phyloP scores from a whole-genome alignment of 1,140 invertebrate genomes.

The Eubasilissa regina region DNA sequence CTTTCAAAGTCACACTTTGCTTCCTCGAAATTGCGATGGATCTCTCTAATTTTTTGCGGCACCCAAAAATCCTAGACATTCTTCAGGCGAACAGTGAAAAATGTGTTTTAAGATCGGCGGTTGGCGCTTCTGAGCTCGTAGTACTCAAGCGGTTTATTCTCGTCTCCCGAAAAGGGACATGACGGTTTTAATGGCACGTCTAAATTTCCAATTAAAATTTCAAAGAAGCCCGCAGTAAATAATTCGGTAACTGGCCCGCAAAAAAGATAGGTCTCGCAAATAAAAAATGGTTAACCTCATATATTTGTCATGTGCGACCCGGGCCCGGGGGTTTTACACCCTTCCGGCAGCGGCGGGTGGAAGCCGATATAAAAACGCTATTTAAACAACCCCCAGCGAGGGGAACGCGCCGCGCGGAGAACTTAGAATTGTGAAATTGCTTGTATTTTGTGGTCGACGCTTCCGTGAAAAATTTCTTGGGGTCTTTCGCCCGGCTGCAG shows the following conservation, averaged over 20 bases:
- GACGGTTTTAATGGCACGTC: no score
- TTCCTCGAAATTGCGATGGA: no score
- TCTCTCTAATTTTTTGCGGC: no score
- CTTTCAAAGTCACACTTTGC: no score
- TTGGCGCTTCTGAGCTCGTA: no score
- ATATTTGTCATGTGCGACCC: slow-evolving; percentile 48
- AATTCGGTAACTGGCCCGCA: background rate
- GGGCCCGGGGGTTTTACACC: slow-evolving; percentile 25
- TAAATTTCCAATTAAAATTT: no score
- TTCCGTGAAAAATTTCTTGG: slow-evolving; percentile 36
- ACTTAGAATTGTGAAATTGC: slow-evolving; percentile 26
- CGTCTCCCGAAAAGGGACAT: no score
- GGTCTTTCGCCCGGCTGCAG: background rate
- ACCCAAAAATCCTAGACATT: no score
- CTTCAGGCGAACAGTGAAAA: no score
- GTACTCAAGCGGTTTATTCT: no score
- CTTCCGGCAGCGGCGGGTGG: background rate
- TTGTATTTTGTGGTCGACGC: slow-evolving; percentile 41
- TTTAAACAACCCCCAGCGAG: slow-evolving; percentile 24
- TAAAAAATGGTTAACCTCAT: slow-evolving; percentile 41
- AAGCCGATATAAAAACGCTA: slow-evolving; percentile 45
- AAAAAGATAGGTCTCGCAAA: slow-evolving; percentile 34
- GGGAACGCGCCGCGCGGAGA: background rate
- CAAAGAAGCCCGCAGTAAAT: no score
- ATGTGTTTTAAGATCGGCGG: no score